Evolutionary conservation across 2,888 invertebrate species (phyloP).

Genomic region (Torymus texanus): DNA sequence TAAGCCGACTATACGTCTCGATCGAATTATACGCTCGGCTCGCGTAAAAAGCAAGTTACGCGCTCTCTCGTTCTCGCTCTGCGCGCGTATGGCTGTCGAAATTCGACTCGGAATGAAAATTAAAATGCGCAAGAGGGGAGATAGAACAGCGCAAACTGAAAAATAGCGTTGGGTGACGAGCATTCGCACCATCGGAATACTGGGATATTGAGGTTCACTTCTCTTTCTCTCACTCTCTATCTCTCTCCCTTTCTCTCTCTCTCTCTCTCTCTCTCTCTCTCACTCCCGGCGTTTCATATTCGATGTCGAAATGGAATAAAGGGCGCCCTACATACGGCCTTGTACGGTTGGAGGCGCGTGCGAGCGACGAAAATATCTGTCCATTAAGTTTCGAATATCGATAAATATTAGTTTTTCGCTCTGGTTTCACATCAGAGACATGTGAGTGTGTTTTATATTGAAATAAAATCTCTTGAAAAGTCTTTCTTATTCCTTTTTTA

Average conservation of each 20-base stretch:
- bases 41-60: conserved; percentile 33
- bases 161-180: conserved; percentile 20
- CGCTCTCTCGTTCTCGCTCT: neutral
- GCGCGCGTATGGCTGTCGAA: conserved; percentile 13
- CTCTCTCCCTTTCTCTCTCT: neutral
- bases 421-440: neutral
- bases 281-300: conserved; percentile 3
- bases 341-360: neutral
- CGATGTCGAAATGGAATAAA: neutral
- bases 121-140: conserved; percentile 25
- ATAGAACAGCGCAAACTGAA: conserved; percentile 14
- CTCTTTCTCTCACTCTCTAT: too few relatives aligned
- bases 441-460: neutral
- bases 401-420: conserved; percentile 12
- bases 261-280: neutral
- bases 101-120: conserved; percentile 50
- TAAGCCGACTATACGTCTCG: conserved; percentile 23
- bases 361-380: neutral
- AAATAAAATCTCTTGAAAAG: neutral
- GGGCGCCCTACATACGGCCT: neutral
- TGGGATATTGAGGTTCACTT: conserved; percentile 17
- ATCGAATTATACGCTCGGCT: conserved; percentile 51
- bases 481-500: neutral
- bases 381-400: conserved; percentile 20
- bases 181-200: neutral